These are phyloP conservation scores for Mastomys coucha DNA, from an alignment of 2,113 vertebrate species.

Conservation along the genomic window DNA sequence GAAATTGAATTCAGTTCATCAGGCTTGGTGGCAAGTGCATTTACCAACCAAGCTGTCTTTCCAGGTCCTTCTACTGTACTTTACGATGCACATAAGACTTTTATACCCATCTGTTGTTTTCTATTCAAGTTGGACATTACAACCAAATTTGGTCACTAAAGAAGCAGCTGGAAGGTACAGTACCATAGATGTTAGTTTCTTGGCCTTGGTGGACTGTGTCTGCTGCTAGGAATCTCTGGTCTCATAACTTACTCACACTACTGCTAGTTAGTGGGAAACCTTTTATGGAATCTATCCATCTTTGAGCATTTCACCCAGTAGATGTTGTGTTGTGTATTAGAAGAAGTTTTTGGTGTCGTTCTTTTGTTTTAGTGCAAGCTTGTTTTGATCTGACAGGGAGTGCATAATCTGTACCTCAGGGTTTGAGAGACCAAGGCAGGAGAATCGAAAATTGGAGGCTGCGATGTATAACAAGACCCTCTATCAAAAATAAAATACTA, in stretches of 20 bases:
- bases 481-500: neutral
- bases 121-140: neutral
- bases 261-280: neutral
- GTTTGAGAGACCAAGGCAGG: neutral
- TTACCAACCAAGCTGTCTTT: neutral
- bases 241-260: neutral
- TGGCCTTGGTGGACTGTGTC: neutral
- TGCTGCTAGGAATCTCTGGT: neutral
- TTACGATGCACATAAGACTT: neutral
- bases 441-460: neutral
- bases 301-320: neutral
- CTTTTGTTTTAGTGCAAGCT: neutral
- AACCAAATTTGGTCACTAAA: neutral
- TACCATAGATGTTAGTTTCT: neutral
- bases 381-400: neutral
- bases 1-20: neutral
- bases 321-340: neutral
- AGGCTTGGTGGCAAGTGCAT: neutral
- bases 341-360: neutral
- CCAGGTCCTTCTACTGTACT: neutral
- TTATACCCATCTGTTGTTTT: conserved; percentile 34
- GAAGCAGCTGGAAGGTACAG: neutral
- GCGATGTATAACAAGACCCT: neutral
- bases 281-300: neutral
- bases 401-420: neutral